Conservation (phyloP, 1,140 invertebrate species). For the Coptotermes formosanus region DNA sequence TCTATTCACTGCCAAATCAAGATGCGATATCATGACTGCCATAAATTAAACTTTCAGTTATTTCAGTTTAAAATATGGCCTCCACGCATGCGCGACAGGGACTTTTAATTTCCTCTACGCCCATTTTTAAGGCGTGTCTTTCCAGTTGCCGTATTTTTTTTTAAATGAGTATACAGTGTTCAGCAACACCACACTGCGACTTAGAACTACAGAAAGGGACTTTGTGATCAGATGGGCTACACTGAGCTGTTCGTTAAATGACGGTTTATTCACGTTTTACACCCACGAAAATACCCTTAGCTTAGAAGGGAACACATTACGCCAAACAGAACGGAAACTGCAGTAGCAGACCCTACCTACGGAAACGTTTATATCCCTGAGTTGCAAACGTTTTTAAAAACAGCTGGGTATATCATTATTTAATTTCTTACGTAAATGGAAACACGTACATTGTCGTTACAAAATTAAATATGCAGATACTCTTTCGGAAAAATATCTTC, state of each 20-base stretch:
- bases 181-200: background rate
- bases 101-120: slow-evolving; percentile 1
- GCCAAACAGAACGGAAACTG: too few relatives aligned
- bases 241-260: background rate
- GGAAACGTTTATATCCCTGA: too few relatives aligned
- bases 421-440: too few relatives aligned
- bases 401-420: too few relatives aligned
- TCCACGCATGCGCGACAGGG: background rate
- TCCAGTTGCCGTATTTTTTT: background rate
- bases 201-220: background rate
- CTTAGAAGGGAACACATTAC: too few relatives aligned
- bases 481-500: too few relatives aligned
- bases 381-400: too few relatives aligned
- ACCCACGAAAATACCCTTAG: too few relatives aligned
- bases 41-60: background rate
- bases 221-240: background rate
- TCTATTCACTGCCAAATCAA: background rate
- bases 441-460: too few relatives aligned
- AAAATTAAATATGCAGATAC: too few relatives aligned
- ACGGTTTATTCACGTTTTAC: too few relatives aligned
- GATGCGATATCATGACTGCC: background rate
- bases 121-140: slow-evolving; percentile 18
- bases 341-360: too few relatives aligned
- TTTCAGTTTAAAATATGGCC: background rate
- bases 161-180: background rate